Base-by-base conservation (phyloP, 2,113 vertebrate species). In the Gracilinanus agilis region DNA sequence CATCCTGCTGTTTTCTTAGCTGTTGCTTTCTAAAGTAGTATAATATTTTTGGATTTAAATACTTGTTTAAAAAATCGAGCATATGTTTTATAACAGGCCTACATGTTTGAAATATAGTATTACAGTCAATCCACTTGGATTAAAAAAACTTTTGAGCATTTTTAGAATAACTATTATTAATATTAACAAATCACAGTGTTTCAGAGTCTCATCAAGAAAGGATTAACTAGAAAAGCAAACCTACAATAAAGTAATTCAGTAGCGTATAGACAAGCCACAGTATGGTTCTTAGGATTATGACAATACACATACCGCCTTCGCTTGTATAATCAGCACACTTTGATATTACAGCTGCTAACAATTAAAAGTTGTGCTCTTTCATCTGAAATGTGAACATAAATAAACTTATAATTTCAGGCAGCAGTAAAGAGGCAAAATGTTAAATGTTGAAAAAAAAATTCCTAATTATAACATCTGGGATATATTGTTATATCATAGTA, bases 331-430 rank as follows among this genome's bases (percentile, higher is more conserved):
- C 97, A 97, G 94, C 97, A 96, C 90, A 83, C 96, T 97, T 97
- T 97, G 97, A 96, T 98, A 97, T 98, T 98, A 98, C 98, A 98
- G 98, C 98, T 99, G 98, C 97, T 98, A 97, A 98, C 98, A 98
- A 96, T 98, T 99, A 98, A 98, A 97, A 97, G 93, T 96, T 97
- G 91, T 97, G 91, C 93, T 97, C 97, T 96, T 94, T 96, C 89
- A 95, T 97, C 96, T 97, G 94, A 96, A 95, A 88, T 97, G 97
- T 97, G 98, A 98, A 96, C 83, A 96, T 98, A 98, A 98, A 98
- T 98, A 98, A 98, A 98, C 95, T 97, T 94, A 94, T 25, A 96
- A 97, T 97, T 98, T 96, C 91, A 91, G 96, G 94, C 97, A 96
- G 91, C 75, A 54, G 6, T 94, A 53, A 98, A 98, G 97, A 98